Conservation (phyloP, 2,113 vertebrate genomes). For the Trochalopteron elliotii region DNA sequence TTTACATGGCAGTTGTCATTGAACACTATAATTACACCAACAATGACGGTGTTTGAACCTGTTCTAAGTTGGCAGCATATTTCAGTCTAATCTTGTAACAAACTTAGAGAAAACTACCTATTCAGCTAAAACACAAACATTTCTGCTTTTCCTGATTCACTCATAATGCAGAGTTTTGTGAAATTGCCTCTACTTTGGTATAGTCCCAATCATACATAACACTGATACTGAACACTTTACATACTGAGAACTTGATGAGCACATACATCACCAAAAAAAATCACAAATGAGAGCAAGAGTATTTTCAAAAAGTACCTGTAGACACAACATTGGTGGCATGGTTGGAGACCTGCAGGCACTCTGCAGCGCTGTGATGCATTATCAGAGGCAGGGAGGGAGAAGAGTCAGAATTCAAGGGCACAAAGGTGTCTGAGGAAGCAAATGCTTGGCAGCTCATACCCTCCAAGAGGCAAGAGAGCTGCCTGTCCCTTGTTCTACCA, state of each 20-base stretch:
- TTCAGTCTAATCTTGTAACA: background rate
- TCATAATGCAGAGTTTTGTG: background rate
- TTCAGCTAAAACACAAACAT: background rate
- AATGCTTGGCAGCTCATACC: conserved; percentile 93
- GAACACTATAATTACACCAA: background rate
- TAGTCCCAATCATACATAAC: background rate
- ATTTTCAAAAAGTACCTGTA: conserved; percentile 83
- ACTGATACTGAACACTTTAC: background rate
- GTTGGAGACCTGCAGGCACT: conserved; percentile 88
- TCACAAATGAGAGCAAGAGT: background rate
- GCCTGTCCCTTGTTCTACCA: background rate
- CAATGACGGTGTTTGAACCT: background rate
- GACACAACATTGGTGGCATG: conserved; percentile 90
- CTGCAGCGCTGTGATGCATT: conserved; percentile 90
- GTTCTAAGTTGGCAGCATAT: background rate
- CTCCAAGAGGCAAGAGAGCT: conserved; percentile 43
- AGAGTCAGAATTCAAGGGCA: conserved; percentile 84
- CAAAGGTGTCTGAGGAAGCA: conserved; percentile 84
- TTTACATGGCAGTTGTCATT: background rate
- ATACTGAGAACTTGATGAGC: background rate
- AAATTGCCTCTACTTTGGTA: background rate
- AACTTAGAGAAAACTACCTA: background rate
- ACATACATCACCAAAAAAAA: accelerated
- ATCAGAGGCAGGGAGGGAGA: conserved; percentile 87
- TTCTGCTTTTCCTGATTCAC: background rate